Conservation (phyloP, 2,113 vertebrate genomes). For the Acrocephalus arundinaceus region DNA sequence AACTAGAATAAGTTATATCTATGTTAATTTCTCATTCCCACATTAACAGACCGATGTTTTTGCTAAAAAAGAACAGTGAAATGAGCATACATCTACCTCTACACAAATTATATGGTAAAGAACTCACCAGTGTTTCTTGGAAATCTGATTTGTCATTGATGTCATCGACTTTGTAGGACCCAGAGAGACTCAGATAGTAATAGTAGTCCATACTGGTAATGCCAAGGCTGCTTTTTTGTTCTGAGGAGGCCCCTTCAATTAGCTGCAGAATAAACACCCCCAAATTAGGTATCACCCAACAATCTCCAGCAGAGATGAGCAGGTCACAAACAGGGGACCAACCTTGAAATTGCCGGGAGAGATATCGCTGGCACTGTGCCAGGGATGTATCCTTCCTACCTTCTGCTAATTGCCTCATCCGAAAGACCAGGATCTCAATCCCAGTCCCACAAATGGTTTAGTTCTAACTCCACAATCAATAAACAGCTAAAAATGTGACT, state of each 20-base stretch:
- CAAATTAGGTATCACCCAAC: background rate
- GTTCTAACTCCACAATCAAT: background rate
- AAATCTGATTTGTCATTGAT: slow-evolving; percentile 94
- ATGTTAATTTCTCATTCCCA: background rate
- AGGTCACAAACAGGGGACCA: background rate
- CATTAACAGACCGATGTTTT: background rate
- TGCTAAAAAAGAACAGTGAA: background rate
- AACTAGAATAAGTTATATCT: background rate
- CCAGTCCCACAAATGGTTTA: background rate
- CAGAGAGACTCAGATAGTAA: slow-evolving; percentile 93
- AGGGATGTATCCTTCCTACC: background rate
- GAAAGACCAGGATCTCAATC: background rate
- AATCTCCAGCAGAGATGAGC: background rate
- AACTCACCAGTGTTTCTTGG: slow-evolving; percentile 89
- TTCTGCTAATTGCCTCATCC: background rate
- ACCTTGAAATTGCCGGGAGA: background rate
- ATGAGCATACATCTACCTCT: background rate
- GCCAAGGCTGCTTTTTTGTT: slow-evolving; percentile 90
- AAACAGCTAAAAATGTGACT: background rate
- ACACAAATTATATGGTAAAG: background rate
- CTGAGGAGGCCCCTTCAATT: slow-evolving; percentile 89
- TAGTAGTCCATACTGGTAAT: slow-evolving; percentile 97
- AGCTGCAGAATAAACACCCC: slow-evolving; percentile 73
- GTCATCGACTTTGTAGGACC: slow-evolving; percentile 97
- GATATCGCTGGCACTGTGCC: background rate